A percentile compares a stretch with the other conserved stretches of the same genome.
phyloP scores from a whole-genome alignment of 2,888 invertebrate species.

The Hyalella azteca region DNA sequence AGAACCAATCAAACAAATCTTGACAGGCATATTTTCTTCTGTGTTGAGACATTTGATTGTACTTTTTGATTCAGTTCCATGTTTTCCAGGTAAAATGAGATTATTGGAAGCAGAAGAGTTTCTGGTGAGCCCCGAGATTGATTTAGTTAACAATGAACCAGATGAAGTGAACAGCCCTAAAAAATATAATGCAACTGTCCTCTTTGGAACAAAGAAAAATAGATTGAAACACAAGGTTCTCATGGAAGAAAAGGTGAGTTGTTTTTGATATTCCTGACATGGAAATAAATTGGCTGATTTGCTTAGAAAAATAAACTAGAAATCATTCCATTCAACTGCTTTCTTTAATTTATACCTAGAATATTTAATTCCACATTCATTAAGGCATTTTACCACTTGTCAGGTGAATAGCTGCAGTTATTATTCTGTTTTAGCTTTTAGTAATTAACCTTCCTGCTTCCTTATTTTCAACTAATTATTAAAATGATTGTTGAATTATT shows the following conservation, averaged over 20 bases:
- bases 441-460: neutral
- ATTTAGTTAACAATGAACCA: neutral
- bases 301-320: neutral
- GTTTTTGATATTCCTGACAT: neutral
- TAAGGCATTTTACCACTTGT: neutral
- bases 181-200: neutral
- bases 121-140: neutral
- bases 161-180: too few relatives aligned
- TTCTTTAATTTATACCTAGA: neutral
- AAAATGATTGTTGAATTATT: too few relatives aligned
- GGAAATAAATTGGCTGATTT: neutral
- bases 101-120: slow-evolving; percentile 7
- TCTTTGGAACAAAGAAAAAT: neutral
- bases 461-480: too few relatives aligned
- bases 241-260: neutral
- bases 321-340: too few relatives aligned
- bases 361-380: neutral
- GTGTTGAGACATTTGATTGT: neutral
- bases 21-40: neutral
- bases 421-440: neutral
- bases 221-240: neutral
- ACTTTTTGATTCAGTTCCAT: neutral
- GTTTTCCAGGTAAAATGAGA: neutral
- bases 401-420: neutral
- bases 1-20: neutral